phyloP scores from a whole-genome alignment of 2,113 vertebrate genomes.

The Xiphorhynchus elegans region DNA sequence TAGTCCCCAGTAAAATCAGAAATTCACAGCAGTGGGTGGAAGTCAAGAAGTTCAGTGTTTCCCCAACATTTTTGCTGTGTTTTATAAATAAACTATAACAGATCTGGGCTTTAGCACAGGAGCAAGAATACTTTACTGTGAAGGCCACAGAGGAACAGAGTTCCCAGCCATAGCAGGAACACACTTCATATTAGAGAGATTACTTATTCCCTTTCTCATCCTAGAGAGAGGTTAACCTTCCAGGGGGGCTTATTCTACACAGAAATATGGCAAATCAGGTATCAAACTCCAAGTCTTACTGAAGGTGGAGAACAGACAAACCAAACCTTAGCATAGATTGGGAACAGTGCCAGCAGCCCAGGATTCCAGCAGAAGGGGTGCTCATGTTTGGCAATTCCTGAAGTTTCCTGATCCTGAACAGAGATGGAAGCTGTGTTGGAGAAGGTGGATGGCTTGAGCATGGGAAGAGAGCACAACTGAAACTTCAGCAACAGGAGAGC shows the following conservation, averaged over 20 bases:
- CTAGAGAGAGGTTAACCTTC: not conserved
- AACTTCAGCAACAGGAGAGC: not conserved
- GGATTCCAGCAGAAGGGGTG: not conserved
- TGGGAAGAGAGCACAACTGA: not conserved
- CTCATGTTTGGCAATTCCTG: not conserved
- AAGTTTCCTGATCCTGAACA: not conserved
- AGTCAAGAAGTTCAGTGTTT: not conserved
- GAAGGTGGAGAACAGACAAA: not conserved
- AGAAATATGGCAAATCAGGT: not conserved
- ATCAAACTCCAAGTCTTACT: not conserved
- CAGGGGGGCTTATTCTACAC: not conserved
- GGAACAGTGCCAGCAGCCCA: not conserved
- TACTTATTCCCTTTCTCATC: not conserved
- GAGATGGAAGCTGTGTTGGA: not conserved
- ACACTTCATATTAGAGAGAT: not conserved
- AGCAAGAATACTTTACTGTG: not conserved
- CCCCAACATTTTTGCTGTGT: not conserved
- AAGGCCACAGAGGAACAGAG: not conserved
- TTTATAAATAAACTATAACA: not conserved
- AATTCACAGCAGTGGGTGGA: not conserved
- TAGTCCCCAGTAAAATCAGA: not conserved
- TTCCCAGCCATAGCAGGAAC: not conserved
- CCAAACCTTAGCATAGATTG: fast-evolving
- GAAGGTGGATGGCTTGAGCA: not conserved
- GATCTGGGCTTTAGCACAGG: not conserved